Percentiles rank a stretch among this genome's conserved stretches.
These are phyloP conservation scores for Loxodonta africana DNA, from an alignment of 2,113 vertebrate species.

Conservation along the genomic window DNA sequence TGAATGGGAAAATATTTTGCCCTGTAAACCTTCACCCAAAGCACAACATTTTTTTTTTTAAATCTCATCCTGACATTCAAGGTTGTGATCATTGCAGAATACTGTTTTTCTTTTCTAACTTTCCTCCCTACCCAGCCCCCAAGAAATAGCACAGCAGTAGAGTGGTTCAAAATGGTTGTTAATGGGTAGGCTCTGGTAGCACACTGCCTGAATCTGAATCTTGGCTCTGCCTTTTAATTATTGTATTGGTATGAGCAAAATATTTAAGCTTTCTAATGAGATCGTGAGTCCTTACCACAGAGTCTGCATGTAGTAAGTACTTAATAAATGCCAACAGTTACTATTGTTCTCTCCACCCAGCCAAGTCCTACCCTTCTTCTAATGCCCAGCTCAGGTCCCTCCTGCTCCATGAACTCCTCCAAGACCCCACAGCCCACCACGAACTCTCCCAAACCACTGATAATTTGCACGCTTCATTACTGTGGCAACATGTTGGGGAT, in stretches of 20 bases:
- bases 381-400: not conserved
- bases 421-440: not conserved
- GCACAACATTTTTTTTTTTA: no score
- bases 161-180: not conserved
- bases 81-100: not conserved
- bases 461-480: not conserved
- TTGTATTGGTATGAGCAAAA: not conserved
- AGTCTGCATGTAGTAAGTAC: not conserved
- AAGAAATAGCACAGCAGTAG: not conserved
- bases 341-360: not conserved
- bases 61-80: not conserved
- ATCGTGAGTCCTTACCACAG: not conserved
- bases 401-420: not conserved
- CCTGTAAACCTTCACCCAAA: no score
- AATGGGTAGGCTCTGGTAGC: not conserved
- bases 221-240: not conserved
- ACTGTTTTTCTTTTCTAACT: not conserved
- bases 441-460: not conserved
- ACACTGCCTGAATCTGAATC: not conserved
- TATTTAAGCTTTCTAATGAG: slow-evolving; percentile 1
- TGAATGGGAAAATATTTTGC: no score
- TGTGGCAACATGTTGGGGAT: not conserved
- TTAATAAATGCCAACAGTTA: not conserved
- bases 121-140: not conserved
- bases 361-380: not conserved